Percentiles rank a stretch among this genome's conserved stretches.
Conservation (phyloP, 2,888 invertebrate species). For the Drosophila putrida region DNA sequence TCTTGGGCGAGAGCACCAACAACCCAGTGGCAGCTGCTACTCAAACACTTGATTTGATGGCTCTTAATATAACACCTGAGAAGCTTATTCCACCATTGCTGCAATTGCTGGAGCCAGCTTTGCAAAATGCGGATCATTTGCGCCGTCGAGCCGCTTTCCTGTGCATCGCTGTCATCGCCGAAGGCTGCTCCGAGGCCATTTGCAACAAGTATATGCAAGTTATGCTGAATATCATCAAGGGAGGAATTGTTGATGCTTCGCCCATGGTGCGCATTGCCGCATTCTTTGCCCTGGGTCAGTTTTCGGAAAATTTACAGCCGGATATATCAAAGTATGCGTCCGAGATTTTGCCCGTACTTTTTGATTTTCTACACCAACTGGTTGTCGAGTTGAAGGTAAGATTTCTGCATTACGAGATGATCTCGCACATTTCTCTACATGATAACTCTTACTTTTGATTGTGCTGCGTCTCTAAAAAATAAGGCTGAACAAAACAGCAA, state of each 20-base stretch:
- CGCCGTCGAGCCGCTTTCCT: constrained; percentile 90
- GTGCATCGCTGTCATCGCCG: constrained; percentile 90
- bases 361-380: constrained; percentile 89
- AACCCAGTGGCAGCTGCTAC: constrained; percentile 89
- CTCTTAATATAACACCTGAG: constrained; percentile 91
- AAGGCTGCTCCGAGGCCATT: constrained; percentile 92
- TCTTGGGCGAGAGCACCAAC: constrained; percentile 88
- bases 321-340: constrained; percentile 91
- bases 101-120: constrained; percentile 88
- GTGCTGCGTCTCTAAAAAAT: constrained; percentile 41
- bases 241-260: constrained; percentile 89
- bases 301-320: constrained; percentile 92
- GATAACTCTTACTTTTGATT: constrained; percentile 51
- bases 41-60: constrained; percentile 91
- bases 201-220: constrained; percentile 89
- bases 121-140: constrained; percentile 88
- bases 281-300: constrained; percentile 92
- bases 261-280: constrained; percentile 90
- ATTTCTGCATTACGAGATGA: not conserved
- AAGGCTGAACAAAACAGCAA: constrained; percentile 55
- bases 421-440: constrained; percentile 25
- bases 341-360: constrained; percentile 90
- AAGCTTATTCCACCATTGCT: constrained; percentile 91
- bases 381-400: constrained; percentile 86
- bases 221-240: constrained; percentile 89